These are phyloP conservation scores for Lapara coniferarum DNA, from an alignment of 2,888 invertebrate species.

Conservation along the genomic window DNA sequence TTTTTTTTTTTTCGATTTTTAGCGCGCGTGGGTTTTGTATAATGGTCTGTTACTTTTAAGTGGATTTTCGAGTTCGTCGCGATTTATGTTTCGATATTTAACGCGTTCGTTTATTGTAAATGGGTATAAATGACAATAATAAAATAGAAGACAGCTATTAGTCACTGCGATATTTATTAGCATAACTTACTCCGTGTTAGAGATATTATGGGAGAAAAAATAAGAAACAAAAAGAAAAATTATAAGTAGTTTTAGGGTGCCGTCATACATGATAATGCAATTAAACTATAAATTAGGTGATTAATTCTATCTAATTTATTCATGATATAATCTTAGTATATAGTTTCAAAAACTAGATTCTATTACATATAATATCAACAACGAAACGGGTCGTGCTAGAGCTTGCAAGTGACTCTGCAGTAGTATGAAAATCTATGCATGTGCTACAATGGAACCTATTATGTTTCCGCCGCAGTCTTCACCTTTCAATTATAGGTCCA, in stretches of 20 bases:
- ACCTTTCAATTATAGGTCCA: neutral
- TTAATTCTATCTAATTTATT: neutral
- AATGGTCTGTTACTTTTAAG: conserved; percentile 71
- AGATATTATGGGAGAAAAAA: too few relatives aligned
- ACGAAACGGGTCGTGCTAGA: neutral
- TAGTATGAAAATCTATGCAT: neutral
- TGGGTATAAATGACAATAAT: conserved; percentile 8
- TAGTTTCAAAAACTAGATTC: too few relatives aligned
- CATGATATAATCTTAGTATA: too few relatives aligned
- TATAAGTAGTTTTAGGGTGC: too few relatives aligned
- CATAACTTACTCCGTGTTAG: neutral
- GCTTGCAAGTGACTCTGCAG: neutral
- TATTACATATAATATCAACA: too few relatives aligned
- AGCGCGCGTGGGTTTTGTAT: conserved; percentile 69
- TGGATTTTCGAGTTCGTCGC: conserved; percentile 74
- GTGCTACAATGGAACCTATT: neutral
- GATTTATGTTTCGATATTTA: conserved; percentile 72
- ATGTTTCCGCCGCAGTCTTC: too few relatives aligned
- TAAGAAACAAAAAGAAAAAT: neutral
- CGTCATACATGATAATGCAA: too few relatives aligned
- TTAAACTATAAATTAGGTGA: neutral
- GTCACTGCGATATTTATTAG: neutral
- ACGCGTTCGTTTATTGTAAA: conserved; percentile 56
- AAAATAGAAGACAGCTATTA: neutral
- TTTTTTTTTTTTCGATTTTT: conserved; percentile 70